These are phyloP conservation scores for Carabus problematicus DNA, from an alignment of 2,888 invertebrate species.

Conservation along the genomic window DNA sequence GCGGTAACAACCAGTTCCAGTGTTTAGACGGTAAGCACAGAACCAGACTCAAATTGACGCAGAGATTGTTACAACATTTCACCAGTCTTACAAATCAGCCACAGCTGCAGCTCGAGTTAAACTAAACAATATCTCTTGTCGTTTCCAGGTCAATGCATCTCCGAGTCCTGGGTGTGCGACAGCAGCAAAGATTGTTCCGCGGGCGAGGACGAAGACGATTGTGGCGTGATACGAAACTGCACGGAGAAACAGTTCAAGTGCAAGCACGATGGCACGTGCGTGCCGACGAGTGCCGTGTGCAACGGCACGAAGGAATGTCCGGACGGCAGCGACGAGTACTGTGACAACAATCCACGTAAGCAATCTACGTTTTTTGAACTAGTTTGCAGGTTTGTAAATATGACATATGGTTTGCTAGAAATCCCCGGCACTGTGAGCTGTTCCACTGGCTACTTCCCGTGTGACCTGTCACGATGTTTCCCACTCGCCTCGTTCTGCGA, in stretches of 20 bases:
- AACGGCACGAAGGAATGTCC: slow-evolving; percentile 64
- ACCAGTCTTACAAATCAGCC: too few species aligned
- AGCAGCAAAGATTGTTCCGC: slow-evolving; percentile 64
- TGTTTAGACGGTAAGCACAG: slow-evolving; percentile 58
- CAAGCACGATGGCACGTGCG: slow-evolving; percentile 68
- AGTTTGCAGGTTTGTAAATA: too few species aligned
- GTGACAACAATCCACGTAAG: slow-evolving; percentile 50
- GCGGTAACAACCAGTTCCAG: slow-evolving; percentile 65
- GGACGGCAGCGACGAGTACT: slow-evolving; percentile 64
- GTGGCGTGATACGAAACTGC: slow-evolving; percentile 53
- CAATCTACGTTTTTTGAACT: too few species aligned
- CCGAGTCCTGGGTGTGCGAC: slow-evolving; percentile 69
- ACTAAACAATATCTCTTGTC: too few species aligned
- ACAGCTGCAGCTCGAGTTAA: too few species aligned
- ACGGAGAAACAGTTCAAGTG: slow-evolving; percentile 65
- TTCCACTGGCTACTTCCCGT: slow-evolving; percentile 62
- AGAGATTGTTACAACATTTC: too few species aligned
- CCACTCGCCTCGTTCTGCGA: slow-evolving; percentile 71
- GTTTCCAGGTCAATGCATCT: slow-evolving; percentile 65
- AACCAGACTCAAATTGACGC: too few species aligned
- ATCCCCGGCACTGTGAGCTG: slow-evolving; percentile 60
- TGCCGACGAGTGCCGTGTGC: slow-evolving; percentile 62
- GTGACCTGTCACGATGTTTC: slow-evolving; percentile 68
- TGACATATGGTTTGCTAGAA: neutral
- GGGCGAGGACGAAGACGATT: slow-evolving; percentile 68